Base-by-base conservation (phyloP, 2,888 invertebrate genomes). In the Chymomyza procnemis region DNA sequence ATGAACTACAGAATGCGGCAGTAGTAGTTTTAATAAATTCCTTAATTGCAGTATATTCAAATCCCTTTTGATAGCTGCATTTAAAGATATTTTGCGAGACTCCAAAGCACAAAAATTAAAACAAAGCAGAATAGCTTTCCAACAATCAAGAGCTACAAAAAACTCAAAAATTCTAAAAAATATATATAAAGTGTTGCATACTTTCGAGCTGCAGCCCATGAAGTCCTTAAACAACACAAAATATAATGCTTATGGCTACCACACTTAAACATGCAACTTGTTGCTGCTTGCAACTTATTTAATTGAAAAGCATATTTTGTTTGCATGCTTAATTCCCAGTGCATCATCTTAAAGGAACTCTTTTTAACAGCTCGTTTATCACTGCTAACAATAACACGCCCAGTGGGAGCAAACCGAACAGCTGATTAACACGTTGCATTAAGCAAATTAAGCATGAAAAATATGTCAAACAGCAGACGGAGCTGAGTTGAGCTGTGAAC, bases 371-470 rank as follows among this genome's bases (percentile, higher is more conserved):
- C 18, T 52, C 52, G 52, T 52, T 52, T 52, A 52, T 52, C 18
- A 41, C 34, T 41, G 34, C 34, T 41, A 41, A 41, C 34, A 41
- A 41, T 41, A 41, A 41, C 34, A 41, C 34, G 34, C 34, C 34
- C 34, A 41, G 12, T 41, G 34, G 34, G 34, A 12, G 2, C 12
- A 9, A 9, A 41, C 34, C 34, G 34, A 41, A 41, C 34, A 41
- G 12, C 34, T 41, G 34, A 41, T 41, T 12, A 50, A 67, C 71
- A 61, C 68, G 75, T 71, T 71, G 75, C 71, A 62, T 34, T 34
- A 54, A 34, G 6, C 34, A 66, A 78, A 78, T 77, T 75, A 68
- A 69, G 75, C 76, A 59, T 77, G 63, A 66, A 78, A 77, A 70
- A 64, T 60, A 64, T 73, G 58, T 60, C 67, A 75, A 74, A 65